These are phyloP conservation scores for Drosophila sechellia DNA, from an alignment of 1,140 invertebrate genomes.

Conservation along the genomic window DNA sequence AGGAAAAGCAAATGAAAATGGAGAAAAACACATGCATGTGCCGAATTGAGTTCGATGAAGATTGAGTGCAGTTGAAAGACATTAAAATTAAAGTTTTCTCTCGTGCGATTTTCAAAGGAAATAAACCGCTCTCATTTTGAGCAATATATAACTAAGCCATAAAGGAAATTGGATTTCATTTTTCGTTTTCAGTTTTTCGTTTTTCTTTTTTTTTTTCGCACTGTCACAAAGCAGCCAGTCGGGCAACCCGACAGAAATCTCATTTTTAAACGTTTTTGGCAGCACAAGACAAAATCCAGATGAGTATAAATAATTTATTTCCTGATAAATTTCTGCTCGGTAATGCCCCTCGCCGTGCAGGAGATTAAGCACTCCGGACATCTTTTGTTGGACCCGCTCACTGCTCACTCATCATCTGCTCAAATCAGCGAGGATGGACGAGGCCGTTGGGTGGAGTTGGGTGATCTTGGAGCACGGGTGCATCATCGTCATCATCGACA, in stretches of 20 bases:
- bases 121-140: background rate
- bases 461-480: conserved; percentile 33
- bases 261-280: conserved; percentile 22
- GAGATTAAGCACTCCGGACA: conserved; percentile 28
- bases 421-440: conserved; percentile 4
- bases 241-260: conserved; percentile 5
- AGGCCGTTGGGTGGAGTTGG: conserved; percentile 10
- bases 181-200: conserved; percentile 3
- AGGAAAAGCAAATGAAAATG: conserved; percentile 15
- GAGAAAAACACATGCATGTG: conserved; percentile 26
- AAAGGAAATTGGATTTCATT: conserved; percentile 46
- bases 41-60: conserved; percentile 22
- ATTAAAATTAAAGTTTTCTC: conserved; percentile 43
- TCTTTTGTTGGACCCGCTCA: conserved; percentile 24
- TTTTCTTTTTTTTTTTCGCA: conserved; percentile 19
- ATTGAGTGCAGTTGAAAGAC: conserved; percentile 19
- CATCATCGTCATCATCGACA: conserved; percentile 24
- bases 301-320: conserved; percentile 64
- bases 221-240: conserved; percentile 29
- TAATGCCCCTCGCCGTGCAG: conserved; percentile 38
- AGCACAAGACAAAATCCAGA: conserved; percentile 39
- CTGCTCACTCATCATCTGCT: conserved; percentile 29
- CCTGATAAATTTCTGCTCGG: conserved; percentile 71
- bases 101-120: conserved; percentile 24
- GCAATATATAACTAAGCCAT: conserved; percentile 46